Evolutionary conservation across 1,140 invertebrate species (phyloP), one percentile per base, ranked within the genome.

Genomic region (Drosophila quadrilineata): DNA sequence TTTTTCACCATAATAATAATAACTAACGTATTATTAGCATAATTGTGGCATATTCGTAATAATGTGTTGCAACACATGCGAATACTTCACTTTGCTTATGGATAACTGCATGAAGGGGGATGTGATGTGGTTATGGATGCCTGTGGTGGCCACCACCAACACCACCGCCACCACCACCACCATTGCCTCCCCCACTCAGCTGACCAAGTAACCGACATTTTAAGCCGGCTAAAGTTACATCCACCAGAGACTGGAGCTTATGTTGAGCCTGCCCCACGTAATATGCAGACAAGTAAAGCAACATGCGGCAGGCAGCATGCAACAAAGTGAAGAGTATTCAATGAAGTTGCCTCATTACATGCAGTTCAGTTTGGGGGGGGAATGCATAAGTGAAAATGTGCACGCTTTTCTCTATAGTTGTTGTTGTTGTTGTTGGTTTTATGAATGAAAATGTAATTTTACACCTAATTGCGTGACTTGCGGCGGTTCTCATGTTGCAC

Each of bases 181-280:
- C n/a, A 31, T 26, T 31, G 46, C 26, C 60, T 76, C 54, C 48
- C 57, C 49, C 36, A n/a, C n/a, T n/a, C 59, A 45, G 36, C 79
- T 84, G 79, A 79, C 79, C 79, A 85, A 84, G 72, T 84, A 71
- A 84, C 79, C 79, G 74, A 84, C 49, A 58, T 85, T 84, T 74
- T 63, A 60, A 59, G 70, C 69, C 76, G 66, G 19, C 69, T 84
- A 38, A 50, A 36, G 57, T 85, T 84, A 82, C 79, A 77, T 54
- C 63, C 52, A 56, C 28, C n/a, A n/a, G n/a, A n/a, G 24, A 26
- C 28, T 40, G 52, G 17, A 41, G 52, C 9, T 35, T 19, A 36
- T 14, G 21, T n/a, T 16, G n/a, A n/a, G 36, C 8, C 36, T 29
- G 36, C 24, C n/a, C 26, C 46, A 67, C 49, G 64, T 67, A 62